phyloP scores from a whole-genome alignment of 2,888 invertebrate species.

The Muschampia plurimacula region DNA sequence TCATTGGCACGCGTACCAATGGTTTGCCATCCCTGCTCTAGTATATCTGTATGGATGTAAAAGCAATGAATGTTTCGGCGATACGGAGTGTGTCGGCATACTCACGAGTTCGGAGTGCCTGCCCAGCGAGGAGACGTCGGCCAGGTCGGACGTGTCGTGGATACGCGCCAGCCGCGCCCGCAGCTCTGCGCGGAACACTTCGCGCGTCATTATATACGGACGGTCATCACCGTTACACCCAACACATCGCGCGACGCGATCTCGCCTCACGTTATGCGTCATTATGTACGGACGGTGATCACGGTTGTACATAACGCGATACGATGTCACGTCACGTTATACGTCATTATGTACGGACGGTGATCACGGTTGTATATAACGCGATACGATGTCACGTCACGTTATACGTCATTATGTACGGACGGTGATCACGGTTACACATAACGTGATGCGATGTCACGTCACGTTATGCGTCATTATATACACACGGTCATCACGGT shows the following conservation, averaged over 20 bases:
- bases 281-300: conserved; percentile 55
- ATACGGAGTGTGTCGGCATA: conserved; percentile 31
- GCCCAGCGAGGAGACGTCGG: conserved; percentile 86
- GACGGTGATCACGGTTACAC: background rate
- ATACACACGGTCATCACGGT: too few relatives aligned
- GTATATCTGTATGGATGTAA: too few relatives aligned
- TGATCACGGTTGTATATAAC: too few relatives aligned
- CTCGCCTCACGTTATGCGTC: conserved; percentile 49
- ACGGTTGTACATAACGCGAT: background rate
- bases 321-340: conserved; percentile 56
- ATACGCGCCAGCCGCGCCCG: conserved; percentile 86
- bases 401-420: conserved; percentile 62
- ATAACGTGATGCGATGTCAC: conserved; percentile 47
- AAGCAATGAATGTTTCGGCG: too few relatives aligned
- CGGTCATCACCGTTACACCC: too few relatives aligned
- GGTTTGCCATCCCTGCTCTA: too few relatives aligned
- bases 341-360: too few relatives aligned
- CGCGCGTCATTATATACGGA: conserved; percentile 41
- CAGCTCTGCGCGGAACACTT: conserved; percentile 85
- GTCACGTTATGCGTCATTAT: too few relatives aligned
- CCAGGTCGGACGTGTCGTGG: conserved; percentile 87
- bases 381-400: too few relatives aligned
- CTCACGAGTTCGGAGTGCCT: conserved; percentile 83
- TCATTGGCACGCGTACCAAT: too few relatives aligned
- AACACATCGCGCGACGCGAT: too few relatives aligned